Evolutionary conservation across 2,113 vertebrate species (phyloP), one percentile per base, ranked within the genome.

Genomic region (Uria lomvia): DNA sequence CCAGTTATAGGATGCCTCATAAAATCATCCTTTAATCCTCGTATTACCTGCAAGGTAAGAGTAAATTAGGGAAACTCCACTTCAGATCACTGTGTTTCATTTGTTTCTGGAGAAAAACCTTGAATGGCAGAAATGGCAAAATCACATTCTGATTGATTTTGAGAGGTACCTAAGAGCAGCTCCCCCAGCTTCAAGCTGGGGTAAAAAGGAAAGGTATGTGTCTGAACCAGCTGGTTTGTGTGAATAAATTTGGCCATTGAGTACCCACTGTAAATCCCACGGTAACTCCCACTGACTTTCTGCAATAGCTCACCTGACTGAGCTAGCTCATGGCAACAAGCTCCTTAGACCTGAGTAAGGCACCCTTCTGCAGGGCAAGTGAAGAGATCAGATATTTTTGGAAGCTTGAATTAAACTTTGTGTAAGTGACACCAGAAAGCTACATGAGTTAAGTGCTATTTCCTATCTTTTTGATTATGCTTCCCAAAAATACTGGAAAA

Each of bases 21-120:
- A 94, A 97, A 96, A 56, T 92, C 67, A 72, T 90, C 58, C 49
- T 88, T 94, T 96, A 96, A 94, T 90, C 71, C 50, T 89, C 36
- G 8, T 62, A 80, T 82, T 82, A 62, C 23, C 16, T 79, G 59
- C 47, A 73, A 94, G 87, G 89, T 59, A 84, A 77, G 36, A 85
- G 70, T 92, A 92, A 91, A 82, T 86, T 79, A 86, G 30, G 40
- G 27, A 94, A 95, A 80, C 65, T 88, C 72, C 71, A 55, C 14
- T 77, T 65, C 87, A 58, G 11, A 88, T 34, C 45, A 40, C 36
- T 49, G 11, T 86, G 53, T 92, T 88, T 76, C 78, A 55, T 70
- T 92, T 79, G 22, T 38, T 79, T 90, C 63, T 56, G 77, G 38
- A 71, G 66, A 67, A 79, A 79, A 88, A 65, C 21, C 56, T 73